Conservation (phyloP, 2,888 invertebrate genomes). For the Elegia similella region DNA sequence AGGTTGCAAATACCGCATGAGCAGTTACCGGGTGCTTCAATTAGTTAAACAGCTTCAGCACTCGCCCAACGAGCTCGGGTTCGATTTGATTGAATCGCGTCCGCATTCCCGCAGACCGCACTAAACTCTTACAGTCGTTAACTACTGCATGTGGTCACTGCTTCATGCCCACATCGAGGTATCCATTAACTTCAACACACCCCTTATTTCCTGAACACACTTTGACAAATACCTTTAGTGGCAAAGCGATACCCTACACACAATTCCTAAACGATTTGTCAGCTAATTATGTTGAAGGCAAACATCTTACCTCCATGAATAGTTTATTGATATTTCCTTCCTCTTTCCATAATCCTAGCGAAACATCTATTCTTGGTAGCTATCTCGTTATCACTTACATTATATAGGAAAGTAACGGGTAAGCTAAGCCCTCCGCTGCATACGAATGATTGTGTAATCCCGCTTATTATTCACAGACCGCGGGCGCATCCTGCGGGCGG, state of each 20-base stretch:
- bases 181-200: too few species aligned
- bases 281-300: too few species aligned
- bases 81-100: not conserved
- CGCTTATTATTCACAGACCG: slow-evolving; percentile 3
- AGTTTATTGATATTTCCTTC: not conserved
- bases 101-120: not conserved
- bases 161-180: not conserved
- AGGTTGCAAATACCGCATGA: too few species aligned
- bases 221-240: too few species aligned
- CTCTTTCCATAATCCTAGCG: not conserved
- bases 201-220: too few species aligned
- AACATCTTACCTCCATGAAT: too few species aligned
- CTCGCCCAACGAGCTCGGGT: not conserved
- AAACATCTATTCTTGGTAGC: not conserved
- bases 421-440: not conserved
- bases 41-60: not conserved
- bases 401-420: not conserved
- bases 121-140: not conserved
- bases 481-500: slow-evolving; percentile 2
- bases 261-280: too few species aligned
- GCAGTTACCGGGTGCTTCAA: too few species aligned
- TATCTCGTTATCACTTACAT: not conserved
- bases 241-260: too few species aligned
- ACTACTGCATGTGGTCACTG: not conserved
- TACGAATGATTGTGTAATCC: not conserved